Evolutionary conservation across 2,113 vertebrate genomes (phyloP).

Genomic region (Pterocles orientalis): DNA sequence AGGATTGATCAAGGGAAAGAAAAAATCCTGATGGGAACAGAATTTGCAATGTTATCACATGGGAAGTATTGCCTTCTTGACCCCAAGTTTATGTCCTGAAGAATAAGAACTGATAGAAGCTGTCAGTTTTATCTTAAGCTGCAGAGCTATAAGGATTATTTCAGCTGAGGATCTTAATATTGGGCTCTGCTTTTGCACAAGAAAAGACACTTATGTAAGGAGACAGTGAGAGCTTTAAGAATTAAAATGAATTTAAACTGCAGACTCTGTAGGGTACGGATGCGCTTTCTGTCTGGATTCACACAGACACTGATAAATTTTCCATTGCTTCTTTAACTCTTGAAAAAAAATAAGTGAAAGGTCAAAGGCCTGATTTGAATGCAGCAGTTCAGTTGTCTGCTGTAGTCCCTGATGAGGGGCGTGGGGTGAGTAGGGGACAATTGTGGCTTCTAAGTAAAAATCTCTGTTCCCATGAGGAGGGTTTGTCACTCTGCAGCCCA

Average conservation of each 20-base stretch:
- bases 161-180: constrained; percentile 43
- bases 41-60: background rate
- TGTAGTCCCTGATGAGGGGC: background rate
- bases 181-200: constrained; percentile 13
- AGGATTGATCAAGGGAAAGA: background rate
- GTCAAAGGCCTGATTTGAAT: background rate
- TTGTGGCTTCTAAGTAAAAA: background rate
- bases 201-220: constrained; percentile 37
- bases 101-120: constrained; percentile 38
- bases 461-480: accelerated
- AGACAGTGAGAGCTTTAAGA: constrained; percentile 33
- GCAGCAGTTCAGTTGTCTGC: background rate
- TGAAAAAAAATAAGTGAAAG: background rate
- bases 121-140: constrained; percentile 60
- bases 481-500: background rate
- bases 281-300: background rate
- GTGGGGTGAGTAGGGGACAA: accelerated
- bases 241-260: background rate
- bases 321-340: background rate
- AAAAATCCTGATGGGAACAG: background rate
- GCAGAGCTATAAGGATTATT: constrained; percentile 46
- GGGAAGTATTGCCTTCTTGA: constrained; percentile 22
- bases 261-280: background rate
- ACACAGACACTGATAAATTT: background rate
- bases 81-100: constrained; percentile 27